These are phyloP conservation scores for Gryon sp. DNA, from an alignment of 1,140 invertebrate species.

Conservation along the genomic window DNA sequence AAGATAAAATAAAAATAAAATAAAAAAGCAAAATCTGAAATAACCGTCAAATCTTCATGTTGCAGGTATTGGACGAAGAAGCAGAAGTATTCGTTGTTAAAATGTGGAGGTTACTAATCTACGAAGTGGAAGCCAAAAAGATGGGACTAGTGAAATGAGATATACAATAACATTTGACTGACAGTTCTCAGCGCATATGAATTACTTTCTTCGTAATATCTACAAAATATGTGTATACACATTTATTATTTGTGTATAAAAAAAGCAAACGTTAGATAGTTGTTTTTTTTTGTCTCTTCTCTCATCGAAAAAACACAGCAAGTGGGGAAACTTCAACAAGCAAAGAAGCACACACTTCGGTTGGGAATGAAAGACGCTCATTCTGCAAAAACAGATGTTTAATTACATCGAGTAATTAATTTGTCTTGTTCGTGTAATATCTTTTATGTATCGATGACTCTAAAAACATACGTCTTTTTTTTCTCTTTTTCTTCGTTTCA, in stretches of 20 bases:
- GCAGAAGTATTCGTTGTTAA: conserved; percentile 99
- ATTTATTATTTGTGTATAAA: conserved; percentile 69
- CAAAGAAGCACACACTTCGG: too few relatives aligned
- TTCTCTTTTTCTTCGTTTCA: conserved; percentile 19
- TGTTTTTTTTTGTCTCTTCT: conserved; percentile 55
- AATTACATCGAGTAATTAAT: conserved; percentile 70
- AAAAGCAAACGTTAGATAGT: conserved; percentile 67
- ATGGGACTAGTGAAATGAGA: conserved; percentile 87
- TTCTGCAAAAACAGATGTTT: conserved; percentile 64
- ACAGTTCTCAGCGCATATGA: conserved; percentile 70
- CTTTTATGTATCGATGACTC: conserved; percentile 51
- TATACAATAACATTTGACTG: conserved; percentile 57
- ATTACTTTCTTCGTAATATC: conserved; percentile 72
- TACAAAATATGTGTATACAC: conserved; percentile 67
- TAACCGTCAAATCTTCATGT: too few relatives aligned
- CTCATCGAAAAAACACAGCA: conserved; percentile 62
- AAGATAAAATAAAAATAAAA: not conserved
- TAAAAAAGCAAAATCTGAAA: too few relatives aligned
- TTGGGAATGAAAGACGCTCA: too few relatives aligned
- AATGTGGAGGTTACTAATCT: conserved; percentile 99
- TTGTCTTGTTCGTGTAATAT: conserved; percentile 52
- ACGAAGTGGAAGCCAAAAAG: conserved; percentile 99
- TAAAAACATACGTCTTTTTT: too few relatives aligned
- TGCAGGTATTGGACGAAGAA: conserved; percentile 97
- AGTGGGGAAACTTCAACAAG: too few relatives aligned